Conservation (phyloP, 1,140 invertebrate genomes). For the Oryzaephilus surinamensis region DNA sequence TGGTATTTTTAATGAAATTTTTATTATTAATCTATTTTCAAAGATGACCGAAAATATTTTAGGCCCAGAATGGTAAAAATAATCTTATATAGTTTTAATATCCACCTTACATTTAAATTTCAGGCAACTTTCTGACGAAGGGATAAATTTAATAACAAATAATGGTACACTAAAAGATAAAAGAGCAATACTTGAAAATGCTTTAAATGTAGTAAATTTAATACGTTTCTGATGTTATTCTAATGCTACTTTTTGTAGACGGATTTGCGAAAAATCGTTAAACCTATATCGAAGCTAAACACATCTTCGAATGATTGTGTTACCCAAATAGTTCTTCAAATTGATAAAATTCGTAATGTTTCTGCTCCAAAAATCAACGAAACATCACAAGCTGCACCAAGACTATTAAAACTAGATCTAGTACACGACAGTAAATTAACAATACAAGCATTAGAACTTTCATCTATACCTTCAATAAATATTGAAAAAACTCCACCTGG, state of each 20-base stretch:
- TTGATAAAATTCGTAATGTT: conserved; percentile 78
- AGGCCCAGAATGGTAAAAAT: no score
- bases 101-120: no score
- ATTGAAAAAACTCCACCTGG: conserved; percentile 62
- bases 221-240: conserved; percentile 4
- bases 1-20: no score
- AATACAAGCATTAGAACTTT: conserved; percentile 65
- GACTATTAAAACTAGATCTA: conserved; percentile 70
- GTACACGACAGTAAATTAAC: conserved; percentile 75
- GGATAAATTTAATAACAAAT: conserved; percentile 52
- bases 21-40: no score
- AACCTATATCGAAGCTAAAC: conserved; percentile 42
- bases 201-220: conserved; percentile 58
- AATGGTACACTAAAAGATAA: conserved; percentile 51
- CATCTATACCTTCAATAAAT: conserved; percentile 53
- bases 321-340: conserved; percentile 70
- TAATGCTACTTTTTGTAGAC: conserved; percentile 43
- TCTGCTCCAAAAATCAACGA: conserved; percentile 84
- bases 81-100: no score
- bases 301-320: conserved; percentile 49
- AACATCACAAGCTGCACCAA: conserved; percentile 66
- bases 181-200: conserved; percentile 51
- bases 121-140: conserved; percentile 59
- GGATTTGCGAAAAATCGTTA: conserved; percentile 69
- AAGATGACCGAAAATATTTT: no score